These are phyloP conservation scores for Trididemnum clinides DNA, from an alignment of 23 tunicate species.

Conservation along the genomic window DNA sequence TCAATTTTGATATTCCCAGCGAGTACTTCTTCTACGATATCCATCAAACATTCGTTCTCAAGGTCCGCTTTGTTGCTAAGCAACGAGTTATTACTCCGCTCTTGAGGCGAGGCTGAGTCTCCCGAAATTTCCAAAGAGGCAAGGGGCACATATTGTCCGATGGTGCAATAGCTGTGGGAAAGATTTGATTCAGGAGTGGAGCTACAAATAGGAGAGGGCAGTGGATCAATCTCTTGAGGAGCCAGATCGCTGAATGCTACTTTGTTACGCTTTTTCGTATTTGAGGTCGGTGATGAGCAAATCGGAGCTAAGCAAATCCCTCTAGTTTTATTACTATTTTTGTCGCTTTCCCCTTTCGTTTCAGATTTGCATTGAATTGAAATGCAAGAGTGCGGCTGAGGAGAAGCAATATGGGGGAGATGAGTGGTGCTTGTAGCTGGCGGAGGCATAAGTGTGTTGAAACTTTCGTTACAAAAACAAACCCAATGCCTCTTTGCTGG, in stretches of 20 bases:
- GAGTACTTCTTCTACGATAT: constrained; percentile 71
- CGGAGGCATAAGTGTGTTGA: no score
- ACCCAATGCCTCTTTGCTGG: no score
- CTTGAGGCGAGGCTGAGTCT: background rate
- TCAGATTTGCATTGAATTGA: background rate
- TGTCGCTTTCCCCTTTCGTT: no score
- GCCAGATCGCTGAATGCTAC: constrained; percentile 74
- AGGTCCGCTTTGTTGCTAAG: constrained; percentile 44
- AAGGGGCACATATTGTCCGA: no score
- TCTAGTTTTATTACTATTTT: no score
- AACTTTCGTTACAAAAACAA: no score
- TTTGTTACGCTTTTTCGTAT: constrained; percentile 19
- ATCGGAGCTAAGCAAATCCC: background rate
- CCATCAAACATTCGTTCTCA: constrained; percentile 66
- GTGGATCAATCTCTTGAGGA: constrained; percentile 11
- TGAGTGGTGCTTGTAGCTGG: background rate
- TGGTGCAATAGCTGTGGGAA: no score
- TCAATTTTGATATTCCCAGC: constrained; percentile 62
- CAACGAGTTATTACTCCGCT: background rate
- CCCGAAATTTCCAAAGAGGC: no score
- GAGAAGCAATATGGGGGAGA: background rate
- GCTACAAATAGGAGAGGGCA: no score
- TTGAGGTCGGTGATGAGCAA: background rate
- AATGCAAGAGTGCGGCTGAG: background rate
- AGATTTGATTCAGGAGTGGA: no score